phyloP scores from a whole-genome alignment of 2,113 vertebrate genomes.

The Hypomesus transpacificus region DNA sequence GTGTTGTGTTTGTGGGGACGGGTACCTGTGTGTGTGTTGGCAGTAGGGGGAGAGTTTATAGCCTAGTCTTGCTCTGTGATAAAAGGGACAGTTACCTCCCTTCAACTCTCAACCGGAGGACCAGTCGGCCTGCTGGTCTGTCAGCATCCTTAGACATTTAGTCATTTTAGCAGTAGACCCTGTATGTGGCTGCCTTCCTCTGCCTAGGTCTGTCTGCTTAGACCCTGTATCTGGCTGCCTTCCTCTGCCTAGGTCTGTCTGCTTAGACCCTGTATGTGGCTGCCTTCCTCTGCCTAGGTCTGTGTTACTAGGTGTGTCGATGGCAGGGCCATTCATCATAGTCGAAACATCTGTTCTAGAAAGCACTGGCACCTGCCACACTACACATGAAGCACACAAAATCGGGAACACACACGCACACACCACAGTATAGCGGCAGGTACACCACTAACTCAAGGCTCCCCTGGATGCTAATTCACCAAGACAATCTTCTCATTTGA shows the following conservation, averaged over 20 bases:
- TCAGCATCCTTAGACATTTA: no score
- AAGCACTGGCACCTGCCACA: neutral
- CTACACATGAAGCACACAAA: neutral
- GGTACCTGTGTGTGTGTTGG: neutral
- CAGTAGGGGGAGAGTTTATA: neutral
- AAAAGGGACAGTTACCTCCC: neutral
- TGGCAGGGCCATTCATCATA: conserved; percentile 13
- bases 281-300: no score
- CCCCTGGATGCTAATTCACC: conserved; percentile 27
- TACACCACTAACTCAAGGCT: conserved; percentile 12
- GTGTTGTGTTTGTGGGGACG: neutral
- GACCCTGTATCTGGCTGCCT: no score
- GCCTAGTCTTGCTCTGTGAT: neutral
- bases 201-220: no score
- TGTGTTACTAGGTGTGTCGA: conserved; percentile 7
- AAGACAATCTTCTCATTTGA: conserved; percentile 44
- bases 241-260: no score
- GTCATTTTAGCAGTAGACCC: no score
- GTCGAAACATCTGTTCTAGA: conserved; percentile 20
- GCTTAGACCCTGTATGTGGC: no score
- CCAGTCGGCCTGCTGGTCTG: no score
- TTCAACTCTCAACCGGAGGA: no score
- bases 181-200: no score
- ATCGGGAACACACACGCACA: neutral
- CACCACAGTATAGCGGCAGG: neutral